Base-by-base conservation (phyloP, 2,797 vertebrate species). In the Lindbergichthys nudifrons region DNA sequence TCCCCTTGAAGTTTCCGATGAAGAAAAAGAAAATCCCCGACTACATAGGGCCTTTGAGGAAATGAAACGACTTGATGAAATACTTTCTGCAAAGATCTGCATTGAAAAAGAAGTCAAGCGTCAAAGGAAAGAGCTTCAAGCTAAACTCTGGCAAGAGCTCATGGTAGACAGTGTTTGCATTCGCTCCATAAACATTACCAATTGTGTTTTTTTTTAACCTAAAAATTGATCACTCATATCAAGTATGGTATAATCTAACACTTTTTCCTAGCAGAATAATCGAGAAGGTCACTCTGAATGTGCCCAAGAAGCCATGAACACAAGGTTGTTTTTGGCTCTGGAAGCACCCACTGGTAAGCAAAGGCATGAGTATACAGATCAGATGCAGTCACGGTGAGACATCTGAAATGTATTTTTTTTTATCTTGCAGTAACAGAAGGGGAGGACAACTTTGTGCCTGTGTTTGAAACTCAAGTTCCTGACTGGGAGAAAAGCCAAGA, bases 1-100 rank as follows among this genome's bases (percentile, higher is more conserved):
- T 58, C 64, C 70, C 51, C 19, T 3, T 71, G 88, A 92, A 73
- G 62, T 70, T 67, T 72, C 56, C 1, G 86, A 93, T 76, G 86
- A 89, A 50, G 90, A 88, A 65, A 82, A 70, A 42, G 79, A 82
- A 66, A 90, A 95, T 75, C 73, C 73, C 63, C 81, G 91, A 26
- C 89, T 98, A 68, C 91, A 93, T 83, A 88, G 79, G 82, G 96
- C 96, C 65, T 71, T 96, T 57, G 86, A 89, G 76, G 95, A 96
- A 90, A 97, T 98, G 94, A 93, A 88, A 81, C 92, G 80, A 79
- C 94, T 98, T 59, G 98, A 98, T 86, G 89, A 89, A 82, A 89
- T 97, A 72, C 81, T 98, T 80, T 83, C 90, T 86, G 86, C 88
- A 77, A 93, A 77, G 80, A 83, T 77, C 58, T 59, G 68, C 26